A percentile compares a stretch with the other conserved stretches of the same genome.
These are phyloP conservation scores for Bemisia tabaci DNA, from an alignment of 1,140 invertebrate species.

Conservation along the genomic window DNA sequence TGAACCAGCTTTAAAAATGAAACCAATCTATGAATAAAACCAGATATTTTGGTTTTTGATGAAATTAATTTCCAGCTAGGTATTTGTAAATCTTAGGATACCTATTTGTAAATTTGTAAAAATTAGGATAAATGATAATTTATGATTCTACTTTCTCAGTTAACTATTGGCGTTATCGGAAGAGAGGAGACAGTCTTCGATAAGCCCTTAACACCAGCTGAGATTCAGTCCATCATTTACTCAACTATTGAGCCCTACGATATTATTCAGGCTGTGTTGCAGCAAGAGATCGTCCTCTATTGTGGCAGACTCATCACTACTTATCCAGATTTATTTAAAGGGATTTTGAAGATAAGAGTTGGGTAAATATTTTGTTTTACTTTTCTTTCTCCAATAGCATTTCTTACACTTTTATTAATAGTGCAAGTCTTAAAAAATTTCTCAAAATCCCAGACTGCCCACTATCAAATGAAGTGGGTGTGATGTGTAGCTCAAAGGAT, in stretches of 20 bases:
- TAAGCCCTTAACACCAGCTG: constrained; percentile 87
- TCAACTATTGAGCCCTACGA: constrained; percentile 74
- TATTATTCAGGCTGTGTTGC: constrained; percentile 88
- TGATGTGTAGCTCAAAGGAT: too few species aligned
- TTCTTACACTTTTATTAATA: constrained; percentile 1
- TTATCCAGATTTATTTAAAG: constrained; percentile 82
- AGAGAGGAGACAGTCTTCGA: constrained; percentile 91
- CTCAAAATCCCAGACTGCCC: too few species aligned
- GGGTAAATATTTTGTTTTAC: constrained; percentile 40
- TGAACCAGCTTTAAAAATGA: too few species aligned
- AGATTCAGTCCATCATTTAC: constrained; percentile 79
- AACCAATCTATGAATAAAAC: too few species aligned
- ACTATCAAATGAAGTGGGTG: too few species aligned
- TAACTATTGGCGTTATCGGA: constrained; percentile 88
- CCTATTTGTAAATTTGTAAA: too few species aligned
- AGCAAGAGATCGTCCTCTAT: constrained; percentile 87
- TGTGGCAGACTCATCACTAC: constrained; percentile 87
- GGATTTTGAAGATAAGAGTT: constrained; percentile 89
- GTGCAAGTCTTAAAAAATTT: not conserved
- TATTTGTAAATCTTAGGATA: too few species aligned
- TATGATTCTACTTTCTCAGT: constrained; percentile 47
- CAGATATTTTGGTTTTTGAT: too few species aligned
- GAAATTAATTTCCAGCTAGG: too few species aligned
- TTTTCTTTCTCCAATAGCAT: constrained; percentile 18
- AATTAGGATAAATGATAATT: too few species aligned